phyloP scores from a whole-genome alignment of 2,113 vertebrate species.

The Pionites leucogaster region DNA sequence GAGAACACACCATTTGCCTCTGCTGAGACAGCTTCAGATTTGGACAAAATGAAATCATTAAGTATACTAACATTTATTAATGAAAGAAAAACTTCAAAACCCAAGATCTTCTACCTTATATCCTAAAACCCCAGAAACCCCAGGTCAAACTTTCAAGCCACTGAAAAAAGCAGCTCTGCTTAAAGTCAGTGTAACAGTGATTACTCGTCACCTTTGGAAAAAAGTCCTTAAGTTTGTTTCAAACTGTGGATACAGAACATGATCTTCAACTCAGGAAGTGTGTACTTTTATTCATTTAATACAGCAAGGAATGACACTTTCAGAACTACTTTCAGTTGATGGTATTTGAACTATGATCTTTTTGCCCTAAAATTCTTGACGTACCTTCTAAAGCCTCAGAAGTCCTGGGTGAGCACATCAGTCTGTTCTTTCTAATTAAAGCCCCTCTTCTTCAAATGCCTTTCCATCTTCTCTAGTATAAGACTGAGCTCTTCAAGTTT shows the following conservation, averaged over 20 bases:
- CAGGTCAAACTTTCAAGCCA: neutral
- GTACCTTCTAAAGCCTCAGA: neutral
- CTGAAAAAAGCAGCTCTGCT: neutral
- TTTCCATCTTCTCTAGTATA: neutral
- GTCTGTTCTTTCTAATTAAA: neutral
- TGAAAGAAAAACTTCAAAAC: neutral
- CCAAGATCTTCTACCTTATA: neutral
- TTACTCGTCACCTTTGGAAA: neutral
- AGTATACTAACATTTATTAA: neutral
- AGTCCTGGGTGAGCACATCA: neutral
- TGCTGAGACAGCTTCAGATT: neutral
- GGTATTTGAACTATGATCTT: neutral
- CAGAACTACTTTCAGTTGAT: neutral
- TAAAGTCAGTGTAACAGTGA: neutral
- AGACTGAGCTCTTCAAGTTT: neutral
- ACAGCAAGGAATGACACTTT: neutral
- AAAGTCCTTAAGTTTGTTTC: neutral
- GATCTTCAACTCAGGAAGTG: neutral
- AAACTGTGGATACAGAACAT: neutral
- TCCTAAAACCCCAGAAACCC: neutral
- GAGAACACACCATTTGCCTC: neutral
- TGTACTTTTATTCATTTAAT: neutral
- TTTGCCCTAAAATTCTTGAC: neutral
- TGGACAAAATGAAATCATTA: neutral
- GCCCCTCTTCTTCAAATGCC: neutral